Percentiles rank a stretch among this genome's conserved stretches.
phyloP scores from a whole-genome alignment of 2,888 invertebrate species.

The Drosophila monieri region DNA sequence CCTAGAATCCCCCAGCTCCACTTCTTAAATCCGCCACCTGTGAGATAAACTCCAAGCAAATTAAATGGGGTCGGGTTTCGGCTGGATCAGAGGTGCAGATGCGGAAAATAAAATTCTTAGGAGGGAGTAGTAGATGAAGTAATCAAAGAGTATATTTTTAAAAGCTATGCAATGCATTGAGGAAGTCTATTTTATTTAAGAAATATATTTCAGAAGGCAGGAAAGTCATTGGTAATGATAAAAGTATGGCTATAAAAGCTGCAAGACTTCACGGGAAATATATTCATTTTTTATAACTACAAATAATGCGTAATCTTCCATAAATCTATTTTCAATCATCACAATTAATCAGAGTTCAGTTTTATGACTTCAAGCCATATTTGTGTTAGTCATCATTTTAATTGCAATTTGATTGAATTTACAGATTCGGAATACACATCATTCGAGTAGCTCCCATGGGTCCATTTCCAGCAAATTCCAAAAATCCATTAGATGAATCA shows the following conservation, averaged over 20 bases:
- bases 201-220: no score
- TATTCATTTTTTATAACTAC: neutral
- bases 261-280: no score
- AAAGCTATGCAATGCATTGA: neutral
- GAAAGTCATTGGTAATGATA: no score
- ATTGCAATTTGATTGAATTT: conserved; percentile 58
- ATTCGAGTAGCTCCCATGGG: conserved; percentile 57
- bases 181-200: no score
- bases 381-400: conserved; percentile 33
- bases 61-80: conserved; percentile 61
- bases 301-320: neutral
- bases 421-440: conserved; percentile 40
- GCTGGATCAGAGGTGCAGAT: conserved; percentile 40
- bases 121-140: conserved; percentile 27
- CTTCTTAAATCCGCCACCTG: conserved; percentile 16
- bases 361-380: neutral
- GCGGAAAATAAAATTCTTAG: conserved; percentile 29
- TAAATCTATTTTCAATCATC: neutral
- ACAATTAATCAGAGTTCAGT: neutral
- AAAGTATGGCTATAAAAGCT: no score
- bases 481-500: conserved; percentile 76
- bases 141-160: conserved; percentile 5
- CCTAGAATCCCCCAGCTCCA: conserved; percentile 11
- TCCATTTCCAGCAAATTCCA: conserved; percentile 48
- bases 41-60: conserved; percentile 37